phyloP scores from a whole-genome alignment of 2,888 invertebrate species.

The Synergus itoensis region DNA sequence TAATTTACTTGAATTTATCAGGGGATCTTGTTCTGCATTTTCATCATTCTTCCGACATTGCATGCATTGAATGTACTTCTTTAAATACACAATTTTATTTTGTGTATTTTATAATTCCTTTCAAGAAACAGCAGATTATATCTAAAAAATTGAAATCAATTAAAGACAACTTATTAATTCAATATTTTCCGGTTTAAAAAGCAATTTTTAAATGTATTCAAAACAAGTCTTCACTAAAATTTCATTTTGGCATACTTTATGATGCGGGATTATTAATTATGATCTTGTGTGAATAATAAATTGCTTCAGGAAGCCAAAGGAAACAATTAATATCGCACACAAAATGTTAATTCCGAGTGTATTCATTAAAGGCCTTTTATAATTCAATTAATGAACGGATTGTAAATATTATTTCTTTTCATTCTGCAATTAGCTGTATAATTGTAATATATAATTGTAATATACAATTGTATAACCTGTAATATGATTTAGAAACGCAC shows the following conservation, averaged over 20 bases:
- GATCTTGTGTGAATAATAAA: slow-evolving; percentile 7
- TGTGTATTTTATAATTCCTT: background rate
- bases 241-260: slow-evolving; percentile 5
- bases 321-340: slow-evolving; percentile 1
- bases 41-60: slow-evolving; percentile 1
- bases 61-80: background rate
- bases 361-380: background rate
- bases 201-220: background rate
- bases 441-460: no score
- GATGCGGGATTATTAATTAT: slow-evolving; percentile 15
- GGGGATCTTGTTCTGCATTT: slow-evolving; percentile 23
- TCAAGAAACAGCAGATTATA: background rate
- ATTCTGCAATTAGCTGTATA: no score
- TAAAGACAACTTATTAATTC: background rate
- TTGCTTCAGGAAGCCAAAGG: background rate
- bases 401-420: no score
- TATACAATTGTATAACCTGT: background rate
- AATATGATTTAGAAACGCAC: background rate
- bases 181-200: background rate
- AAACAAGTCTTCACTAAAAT: background rate
- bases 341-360: slow-evolving; percentile 5
- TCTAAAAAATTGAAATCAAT: background rate
- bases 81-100: background rate
- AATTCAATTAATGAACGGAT: background rate
- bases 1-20: slow-evolving; percentile 36